Evolutionary conservation across 2,797 vertebrate genomes (phyloP).

Genomic region (Anguilla marmorata): DNA sequence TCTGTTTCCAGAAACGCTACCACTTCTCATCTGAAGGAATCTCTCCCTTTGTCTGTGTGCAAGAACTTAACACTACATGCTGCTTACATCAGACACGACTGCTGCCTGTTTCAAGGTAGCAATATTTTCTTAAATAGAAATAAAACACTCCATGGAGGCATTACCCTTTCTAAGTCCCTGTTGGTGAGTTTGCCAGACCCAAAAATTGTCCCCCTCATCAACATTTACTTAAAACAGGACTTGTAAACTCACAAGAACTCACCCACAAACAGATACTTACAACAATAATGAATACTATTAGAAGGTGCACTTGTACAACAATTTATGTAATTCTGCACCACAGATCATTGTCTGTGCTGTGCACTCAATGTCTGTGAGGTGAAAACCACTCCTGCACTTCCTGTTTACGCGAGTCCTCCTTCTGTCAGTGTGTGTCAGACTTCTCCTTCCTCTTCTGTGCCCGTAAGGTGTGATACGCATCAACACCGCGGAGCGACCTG

Average conservation of each 20-base stretch:
- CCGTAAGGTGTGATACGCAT: background rate
- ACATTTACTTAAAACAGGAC: background rate
- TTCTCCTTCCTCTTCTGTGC: slow-evolving; percentile 42
- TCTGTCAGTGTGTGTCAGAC: slow-evolving; percentile 36
- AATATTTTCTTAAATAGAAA: background rate
- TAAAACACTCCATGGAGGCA: background rate
- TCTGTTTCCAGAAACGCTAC: background rate
- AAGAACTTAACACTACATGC: background rate
- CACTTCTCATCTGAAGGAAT: background rate
- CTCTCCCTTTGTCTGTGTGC: background rate
- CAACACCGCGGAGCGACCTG: background rate
- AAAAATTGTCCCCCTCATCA: background rate
- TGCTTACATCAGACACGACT: background rate
- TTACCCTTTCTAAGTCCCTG: background rate
- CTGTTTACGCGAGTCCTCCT: slow-evolving; percentile 71
- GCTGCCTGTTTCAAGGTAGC: background rate
- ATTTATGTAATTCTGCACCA: background rate
- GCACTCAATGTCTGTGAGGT: slow-evolving; percentile 42
- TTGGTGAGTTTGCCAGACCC: background rate
- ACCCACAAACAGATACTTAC: background rate
- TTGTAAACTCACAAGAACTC: background rate
- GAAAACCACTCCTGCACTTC: slow-evolving; percentile 68
- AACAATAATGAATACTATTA: background rate
- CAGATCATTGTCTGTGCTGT: slow-evolving; percentile 31
- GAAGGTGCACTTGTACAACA: background rate